A percentile compares a stretch with the other conserved stretches of the same genome.
Evolutionary conservation across 1,140 invertebrate species (phyloP).

Genomic region (Neomicropteryx cornuta): DNA sequence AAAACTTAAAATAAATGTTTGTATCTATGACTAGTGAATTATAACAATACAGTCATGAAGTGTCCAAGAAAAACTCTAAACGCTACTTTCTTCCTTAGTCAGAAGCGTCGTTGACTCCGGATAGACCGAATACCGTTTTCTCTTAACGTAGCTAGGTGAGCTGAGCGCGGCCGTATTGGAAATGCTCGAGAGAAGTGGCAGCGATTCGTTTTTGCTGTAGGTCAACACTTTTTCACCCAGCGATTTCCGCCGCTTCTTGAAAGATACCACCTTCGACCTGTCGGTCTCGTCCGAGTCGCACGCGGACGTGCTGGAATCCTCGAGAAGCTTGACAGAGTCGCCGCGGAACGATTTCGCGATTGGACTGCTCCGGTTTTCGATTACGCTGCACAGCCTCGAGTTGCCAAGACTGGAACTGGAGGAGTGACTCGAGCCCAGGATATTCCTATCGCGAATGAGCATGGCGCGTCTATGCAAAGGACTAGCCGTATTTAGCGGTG

Average conservation of each 20-base stretch:
- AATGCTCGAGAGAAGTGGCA: constrained; percentile 41
- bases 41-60: too few relatives aligned
- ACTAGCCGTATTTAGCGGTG: constrained; percentile 4
- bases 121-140: constrained; percentile 50
- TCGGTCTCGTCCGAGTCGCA: constrained; percentile 26
- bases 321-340: constrained; percentile 16
- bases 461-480: constrained; percentile 8
- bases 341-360: constrained; percentile 3
- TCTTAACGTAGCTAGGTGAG: constrained; percentile 42
- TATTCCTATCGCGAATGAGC: constrained; percentile 10
- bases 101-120: constrained; percentile 37
- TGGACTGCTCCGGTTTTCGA: constrained; percentile 29
- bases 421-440: constrained; percentile 13
- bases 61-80: too few relatives aligned
- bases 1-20: too few relatives aligned
- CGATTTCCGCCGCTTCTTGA: constrained; percentile 34
- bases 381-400: too few relatives aligned
- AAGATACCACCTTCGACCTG: constrained; percentile 29
- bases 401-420: constrained; percentile 29
- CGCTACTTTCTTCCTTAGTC: constrained; percentile 43
- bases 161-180: constrained; percentile 30
- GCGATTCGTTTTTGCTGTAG: constrained; percentile 36
- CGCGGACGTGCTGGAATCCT: constrained; percentile 23
- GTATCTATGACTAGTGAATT: too few relatives aligned
- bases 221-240: constrained; percentile 31